Evolutionary conservation across 23 tunicate species (phyloP).

Genomic region (Trididemnum miniatum): DNA sequence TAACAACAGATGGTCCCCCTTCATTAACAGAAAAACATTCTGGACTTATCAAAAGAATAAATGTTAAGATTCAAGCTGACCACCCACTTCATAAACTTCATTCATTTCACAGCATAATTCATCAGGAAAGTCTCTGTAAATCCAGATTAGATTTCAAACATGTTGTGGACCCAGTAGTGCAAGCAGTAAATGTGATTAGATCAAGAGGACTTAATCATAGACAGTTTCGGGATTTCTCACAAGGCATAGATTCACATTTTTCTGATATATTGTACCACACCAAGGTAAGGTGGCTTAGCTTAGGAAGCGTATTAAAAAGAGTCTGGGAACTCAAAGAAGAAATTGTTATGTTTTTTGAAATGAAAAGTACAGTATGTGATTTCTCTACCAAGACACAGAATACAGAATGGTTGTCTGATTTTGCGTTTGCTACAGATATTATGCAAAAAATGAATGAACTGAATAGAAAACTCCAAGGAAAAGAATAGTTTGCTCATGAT

Average conservation of each 20-base stretch:
- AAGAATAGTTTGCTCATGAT: conserved; percentile 36
- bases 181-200: conserved; percentile 49
- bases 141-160: conserved; percentile 20
- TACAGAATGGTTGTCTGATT: conserved; percentile 37
- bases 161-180: conserved; percentile 49
- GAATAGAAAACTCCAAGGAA: conserved; percentile 25
- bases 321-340: conserved; percentile 40
- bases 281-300: conserved; percentile 48
- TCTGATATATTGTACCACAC: conserved; percentile 49
- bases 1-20: conserved; percentile 58
- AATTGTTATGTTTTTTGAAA: conserved; percentile 35
- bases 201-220: conserved; percentile 53
- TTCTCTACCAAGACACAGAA: conserved; percentile 12
- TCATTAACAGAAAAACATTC: conserved; percentile 45
- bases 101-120: conserved; percentile 12
- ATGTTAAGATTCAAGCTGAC: conserved; percentile 20
- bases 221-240: conserved; percentile 45
- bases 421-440: conserved; percentile 39
- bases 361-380: conserved; percentile 20
- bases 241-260: conserved; percentile 34
- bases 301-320: conserved; percentile 37
- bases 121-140: conserved; percentile 54
- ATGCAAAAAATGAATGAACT: conserved; percentile 30
- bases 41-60: conserved; percentile 38
- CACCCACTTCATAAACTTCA: conserved; percentile 15